Evolutionary conservation across 2,888 invertebrate species (phyloP).

Genomic region (Melieria picta): DNA sequence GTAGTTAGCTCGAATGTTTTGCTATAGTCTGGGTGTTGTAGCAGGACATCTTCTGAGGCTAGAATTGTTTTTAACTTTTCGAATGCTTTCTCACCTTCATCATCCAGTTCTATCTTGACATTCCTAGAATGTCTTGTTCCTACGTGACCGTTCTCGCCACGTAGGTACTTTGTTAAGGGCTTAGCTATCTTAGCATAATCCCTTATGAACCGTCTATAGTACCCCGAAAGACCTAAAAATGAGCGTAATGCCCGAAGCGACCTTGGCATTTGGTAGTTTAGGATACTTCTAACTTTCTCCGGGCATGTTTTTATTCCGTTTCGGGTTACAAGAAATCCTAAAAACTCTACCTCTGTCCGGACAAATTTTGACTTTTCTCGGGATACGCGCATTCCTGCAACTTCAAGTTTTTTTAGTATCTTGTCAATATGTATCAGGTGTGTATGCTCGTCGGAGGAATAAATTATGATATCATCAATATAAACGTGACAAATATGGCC

Average conservation of each 20-base stretch:
- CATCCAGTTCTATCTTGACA: constrained; percentile 10
- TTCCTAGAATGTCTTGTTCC: constrained; percentile 16
- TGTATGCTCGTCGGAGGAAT: background rate
- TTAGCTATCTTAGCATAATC: constrained; percentile 13
- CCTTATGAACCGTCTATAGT: background rate
- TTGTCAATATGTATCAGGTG: constrained; percentile 16
- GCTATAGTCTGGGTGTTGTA: too few relatives aligned
- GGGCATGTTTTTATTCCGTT: constrained; percentile 6
- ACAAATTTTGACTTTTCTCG: background rate
- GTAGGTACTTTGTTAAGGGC: constrained; percentile 7
- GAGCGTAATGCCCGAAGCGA: constrained; percentile 8
- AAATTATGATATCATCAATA: constrained; percentile 22
- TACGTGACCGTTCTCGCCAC: background rate
- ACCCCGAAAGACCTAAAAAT: constrained; percentile 10
- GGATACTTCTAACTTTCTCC: background rate
- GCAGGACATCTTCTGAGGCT: too few relatives aligned
- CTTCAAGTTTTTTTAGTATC: constrained; percentile 16
- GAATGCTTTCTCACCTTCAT: constrained; percentile 2
- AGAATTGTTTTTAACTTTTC: too few relatives aligned
- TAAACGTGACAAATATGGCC: constrained; percentile 23
- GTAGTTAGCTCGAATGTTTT: too few relatives aligned
- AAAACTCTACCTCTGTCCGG: constrained; percentile 21
- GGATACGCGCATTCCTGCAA: constrained; percentile 13
- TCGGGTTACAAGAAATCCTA: constrained; percentile 21
- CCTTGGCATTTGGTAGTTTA: constrained; percentile 2